Conservation (phyloP, 35 echinoderm and acorn worm genomes). For the Heliocidaris erythrogramma region DNA sequence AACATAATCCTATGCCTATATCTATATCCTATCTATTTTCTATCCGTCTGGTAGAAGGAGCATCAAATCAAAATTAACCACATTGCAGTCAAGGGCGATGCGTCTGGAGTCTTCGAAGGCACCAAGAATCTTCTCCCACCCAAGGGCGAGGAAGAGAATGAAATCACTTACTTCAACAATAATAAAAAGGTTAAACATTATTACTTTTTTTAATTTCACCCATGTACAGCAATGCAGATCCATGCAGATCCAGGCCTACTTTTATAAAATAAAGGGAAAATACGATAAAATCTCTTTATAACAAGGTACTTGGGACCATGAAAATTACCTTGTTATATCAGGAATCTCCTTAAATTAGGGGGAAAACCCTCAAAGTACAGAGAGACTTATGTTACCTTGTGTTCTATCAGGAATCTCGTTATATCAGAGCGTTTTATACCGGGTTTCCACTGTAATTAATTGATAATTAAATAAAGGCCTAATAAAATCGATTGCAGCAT, state of each 20-base stretch:
- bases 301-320: too few species aligned
- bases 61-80: slow-evolving; percentile 72
- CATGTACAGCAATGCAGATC: not conserved
- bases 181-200: slow-evolving; percentile 86
- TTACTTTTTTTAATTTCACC: not conserved
- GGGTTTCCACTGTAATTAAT: too few species aligned
- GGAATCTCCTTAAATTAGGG: too few species aligned
- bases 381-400: too few species aligned
- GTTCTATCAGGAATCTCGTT: too few species aligned
- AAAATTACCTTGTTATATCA: too few species aligned
- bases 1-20: too few species aligned
- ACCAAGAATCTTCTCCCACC: slow-evolving; percentile 59
- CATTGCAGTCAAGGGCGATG: slow-evolving; percentile 79
- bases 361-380: too few species aligned
- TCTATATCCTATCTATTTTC: not conserved
- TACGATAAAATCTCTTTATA: too few species aligned
- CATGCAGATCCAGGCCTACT: too few species aligned
- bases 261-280: too few species aligned
- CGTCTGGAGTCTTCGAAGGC: slow-evolving; percentile 66
- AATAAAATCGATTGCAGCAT: not conserved
- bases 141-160: slow-evolving; percentile 47
- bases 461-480: not conserved
- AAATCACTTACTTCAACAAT: slow-evolving; percentile 93
- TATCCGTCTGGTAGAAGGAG: slow-evolving; percentile 41
- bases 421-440: too few species aligned